phyloP scores from a whole-genome alignment of 1,140 invertebrate genomes.

The Monomorium pharaonis region DNA sequence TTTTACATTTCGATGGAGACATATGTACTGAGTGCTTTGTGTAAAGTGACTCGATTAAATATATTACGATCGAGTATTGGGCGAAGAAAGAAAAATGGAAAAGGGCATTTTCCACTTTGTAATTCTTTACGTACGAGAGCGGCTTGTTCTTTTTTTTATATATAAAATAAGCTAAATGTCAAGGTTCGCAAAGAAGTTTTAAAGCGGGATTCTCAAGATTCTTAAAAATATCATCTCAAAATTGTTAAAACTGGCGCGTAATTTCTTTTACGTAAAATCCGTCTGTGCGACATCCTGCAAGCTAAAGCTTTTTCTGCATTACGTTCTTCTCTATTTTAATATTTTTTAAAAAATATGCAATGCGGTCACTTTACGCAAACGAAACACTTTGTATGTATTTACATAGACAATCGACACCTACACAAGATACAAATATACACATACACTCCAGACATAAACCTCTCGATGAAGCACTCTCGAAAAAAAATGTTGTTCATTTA shows the following conservation, averaged over 20 bases:
- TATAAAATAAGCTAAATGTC: neutral
- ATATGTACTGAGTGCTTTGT: slow-evolving; percentile 32
- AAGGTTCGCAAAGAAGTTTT: neutral
- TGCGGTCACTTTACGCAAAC: slow-evolving; percentile 39
- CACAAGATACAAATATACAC: slow-evolving; percentile 64
- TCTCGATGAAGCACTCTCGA: slow-evolving; percentile 66
- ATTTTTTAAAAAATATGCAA: slow-evolving; percentile 33
- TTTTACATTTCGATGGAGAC: slow-evolving; percentile 50
- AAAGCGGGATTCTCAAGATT: neutral
- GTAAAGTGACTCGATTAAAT: slow-evolving; percentile 18
- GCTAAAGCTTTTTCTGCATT: neutral
- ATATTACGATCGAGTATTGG: neutral
- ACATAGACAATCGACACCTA: slow-evolving; percentile 65
- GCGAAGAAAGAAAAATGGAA: neutral
- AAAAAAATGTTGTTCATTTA: slow-evolving; percentile 25
- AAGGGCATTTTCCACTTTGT: neutral
- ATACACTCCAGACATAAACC: slow-evolving; percentile 55
- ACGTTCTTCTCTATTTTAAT: neutral
- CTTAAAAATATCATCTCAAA: slow-evolving; percentile 5
- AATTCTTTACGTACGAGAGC: no score
- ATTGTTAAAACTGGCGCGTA: neutral
- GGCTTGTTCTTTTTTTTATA: neutral
- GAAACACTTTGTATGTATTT: slow-evolving; percentile 50
- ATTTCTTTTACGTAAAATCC: slow-evolving; percentile 5
- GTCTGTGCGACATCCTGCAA: slow-evolving; percentile 2